These are phyloP conservation scores for Drosophila koepferae DNA, from an alignment of 2,888 invertebrate species.

Conservation along the genomic window DNA sequence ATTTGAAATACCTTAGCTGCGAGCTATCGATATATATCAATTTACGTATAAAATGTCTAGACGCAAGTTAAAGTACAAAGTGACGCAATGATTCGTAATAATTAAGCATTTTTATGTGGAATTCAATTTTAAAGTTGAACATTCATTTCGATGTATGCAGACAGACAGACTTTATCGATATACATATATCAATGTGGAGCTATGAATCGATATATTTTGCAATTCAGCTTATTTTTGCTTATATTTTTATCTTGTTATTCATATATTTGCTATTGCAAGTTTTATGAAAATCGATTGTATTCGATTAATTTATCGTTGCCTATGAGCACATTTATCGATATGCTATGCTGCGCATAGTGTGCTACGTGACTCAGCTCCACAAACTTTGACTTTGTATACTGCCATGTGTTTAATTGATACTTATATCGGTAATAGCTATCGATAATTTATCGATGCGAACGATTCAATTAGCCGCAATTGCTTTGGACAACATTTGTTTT, in stretches of 20 bases:
- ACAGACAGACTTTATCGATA: neutral
- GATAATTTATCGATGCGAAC: constrained; percentile 6
- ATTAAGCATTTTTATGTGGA: no score
- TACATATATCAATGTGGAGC: neutral
- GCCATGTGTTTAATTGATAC: neutral
- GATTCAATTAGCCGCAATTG: constrained; percentile 45
- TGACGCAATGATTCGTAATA: no score
- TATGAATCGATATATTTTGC: neutral
- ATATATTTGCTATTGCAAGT: neutral
- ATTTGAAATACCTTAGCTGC: neutral
- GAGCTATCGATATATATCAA: neutral
- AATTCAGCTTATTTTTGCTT: no score
- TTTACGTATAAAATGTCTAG: neutral
- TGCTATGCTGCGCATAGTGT: neutral
- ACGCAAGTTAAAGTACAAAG: neutral
- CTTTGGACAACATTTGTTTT: neutral
- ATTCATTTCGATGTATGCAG: no score
- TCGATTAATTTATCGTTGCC: neutral
- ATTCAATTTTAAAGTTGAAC: no score
- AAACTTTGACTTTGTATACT: neutral
- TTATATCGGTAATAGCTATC: neutral
- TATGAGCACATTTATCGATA: neutral
- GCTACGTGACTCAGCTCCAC: neutral
- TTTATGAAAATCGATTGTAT: neutral
- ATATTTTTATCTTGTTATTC: neutral